Percentiles rank a stretch among this genome's conserved stretches.
phyloP scores from a whole-genome alignment of 2,797 vertebrate genomes.

The Champsocephalus gunnari region DNA sequence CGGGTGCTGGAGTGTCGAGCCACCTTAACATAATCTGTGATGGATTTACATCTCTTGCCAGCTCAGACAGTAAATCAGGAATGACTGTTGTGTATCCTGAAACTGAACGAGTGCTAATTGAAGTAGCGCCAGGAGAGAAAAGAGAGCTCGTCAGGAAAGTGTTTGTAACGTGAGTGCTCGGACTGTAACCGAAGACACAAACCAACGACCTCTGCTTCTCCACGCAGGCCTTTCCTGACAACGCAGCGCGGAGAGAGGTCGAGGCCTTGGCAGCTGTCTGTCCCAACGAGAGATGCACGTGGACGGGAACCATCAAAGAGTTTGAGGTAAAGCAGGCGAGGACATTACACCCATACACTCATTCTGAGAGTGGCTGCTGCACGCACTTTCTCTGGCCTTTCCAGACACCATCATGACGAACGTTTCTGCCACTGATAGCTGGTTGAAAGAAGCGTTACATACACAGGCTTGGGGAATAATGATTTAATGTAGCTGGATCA shows the following conservation, averaged over 20 bases:
- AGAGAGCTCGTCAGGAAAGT: slow-evolving; percentile 35
- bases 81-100: background rate
- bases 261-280: slow-evolving; percentile 93
- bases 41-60: slow-evolving; percentile 7
- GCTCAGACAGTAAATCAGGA: slow-evolving; percentile 6
- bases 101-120: slow-evolving; percentile 28
- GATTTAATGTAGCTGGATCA: no score
- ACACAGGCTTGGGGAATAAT: no score
- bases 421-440: no score
- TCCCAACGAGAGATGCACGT: slow-evolving; percentile 90
- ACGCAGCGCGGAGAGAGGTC: slow-evolving; percentile 95
- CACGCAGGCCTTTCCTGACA: slow-evolving; percentile 94
- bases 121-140: slow-evolving; percentile 40
- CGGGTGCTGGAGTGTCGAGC: background rate
- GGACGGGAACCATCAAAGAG: slow-evolving; percentile 95
- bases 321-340: slow-evolving; percentile 87
- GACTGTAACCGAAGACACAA: slow-evolving; percentile 41
- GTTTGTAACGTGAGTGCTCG: slow-evolving; percentile 29
- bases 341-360: background rate
- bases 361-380: no score
- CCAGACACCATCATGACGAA: no score
- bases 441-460: no score
- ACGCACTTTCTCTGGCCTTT: no score
- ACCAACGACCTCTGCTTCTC: slow-evolving; percentile 31
- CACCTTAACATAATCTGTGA: no score